Conservation (phyloP, 2,113 vertebrate species). For the Gymnorhina tibicen region DNA sequence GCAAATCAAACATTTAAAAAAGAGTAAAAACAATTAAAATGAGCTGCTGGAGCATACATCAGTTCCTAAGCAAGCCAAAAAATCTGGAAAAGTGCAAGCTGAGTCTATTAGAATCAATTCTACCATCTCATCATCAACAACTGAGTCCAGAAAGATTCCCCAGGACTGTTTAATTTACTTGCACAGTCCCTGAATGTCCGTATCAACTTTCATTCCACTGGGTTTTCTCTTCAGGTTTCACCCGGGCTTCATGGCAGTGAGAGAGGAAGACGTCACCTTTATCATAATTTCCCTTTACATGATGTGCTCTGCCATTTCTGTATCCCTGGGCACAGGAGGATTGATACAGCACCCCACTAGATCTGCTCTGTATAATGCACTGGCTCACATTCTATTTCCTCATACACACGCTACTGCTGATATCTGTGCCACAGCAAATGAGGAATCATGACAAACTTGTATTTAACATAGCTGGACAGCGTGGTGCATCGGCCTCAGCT, state of each 20-base stretch:
- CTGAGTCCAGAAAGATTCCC: neutral
- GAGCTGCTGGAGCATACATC: neutral
- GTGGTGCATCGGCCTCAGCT: too few relatives aligned
- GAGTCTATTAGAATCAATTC: rapidly evolving
- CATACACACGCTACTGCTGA: neutral
- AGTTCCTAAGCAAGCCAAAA: neutral
- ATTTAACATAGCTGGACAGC: neutral
- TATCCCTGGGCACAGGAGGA: neutral
- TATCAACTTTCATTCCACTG: neutral
- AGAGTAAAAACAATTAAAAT: neutral
- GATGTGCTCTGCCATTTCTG: neutral
- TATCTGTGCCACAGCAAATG: neutral
- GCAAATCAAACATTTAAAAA: neutral
- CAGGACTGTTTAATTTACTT: neutral
- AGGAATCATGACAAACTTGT: neutral
- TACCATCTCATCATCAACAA: neutral
- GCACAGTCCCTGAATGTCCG: neutral
- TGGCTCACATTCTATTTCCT: neutral
- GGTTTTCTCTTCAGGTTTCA: neutral
- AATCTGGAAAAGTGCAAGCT: neutral
- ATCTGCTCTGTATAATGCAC: neutral
- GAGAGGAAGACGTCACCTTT: neutral
- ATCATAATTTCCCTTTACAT: neutral
- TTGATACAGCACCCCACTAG: neutral
- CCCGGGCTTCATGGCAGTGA: neutral